These are phyloP conservation scores for Euschistus heros DNA, from an alignment of 1,140 invertebrate genomes.

Conservation along the genomic window DNA sequence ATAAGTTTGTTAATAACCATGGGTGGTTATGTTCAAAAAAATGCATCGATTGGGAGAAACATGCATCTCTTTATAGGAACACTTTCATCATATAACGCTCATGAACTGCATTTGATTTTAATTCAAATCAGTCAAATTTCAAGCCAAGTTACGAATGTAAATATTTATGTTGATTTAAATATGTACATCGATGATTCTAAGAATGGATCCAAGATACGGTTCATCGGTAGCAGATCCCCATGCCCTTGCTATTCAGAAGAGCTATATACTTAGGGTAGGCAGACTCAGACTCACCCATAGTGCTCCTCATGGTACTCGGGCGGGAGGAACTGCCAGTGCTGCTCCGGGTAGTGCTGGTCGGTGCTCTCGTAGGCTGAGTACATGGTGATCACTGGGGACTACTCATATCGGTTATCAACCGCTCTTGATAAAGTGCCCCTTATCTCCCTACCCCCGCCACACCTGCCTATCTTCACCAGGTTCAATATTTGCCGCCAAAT, in stretches of 20 bases:
- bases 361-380: background rate
- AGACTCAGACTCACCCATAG: background rate
- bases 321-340: slow-evolving; percentile 9
- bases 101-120: too few relatives aligned
- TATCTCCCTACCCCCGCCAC: slow-evolving; percentile 5
- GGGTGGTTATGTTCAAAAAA: too few relatives aligned
- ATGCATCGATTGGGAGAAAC: too few relatives aligned
- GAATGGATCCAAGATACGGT: too few relatives aligned
- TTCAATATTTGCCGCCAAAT: background rate
- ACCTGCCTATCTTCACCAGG: slow-evolving; percentile 4
- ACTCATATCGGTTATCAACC: slow-evolving; percentile 1
- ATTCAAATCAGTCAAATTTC: too few relatives aligned
- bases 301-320: background rate
- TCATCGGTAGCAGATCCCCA: too few relatives aligned
- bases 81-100: too few relatives aligned
- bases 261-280: background rate
- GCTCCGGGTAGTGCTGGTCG: slow-evolving; percentile 1
- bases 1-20: too few relatives aligned
- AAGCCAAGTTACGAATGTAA: too few relatives aligned
- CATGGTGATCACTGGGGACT: slow-evolving; percentile 6
- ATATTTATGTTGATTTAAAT: too few relatives aligned
- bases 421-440: background rate
- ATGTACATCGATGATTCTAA: too few relatives aligned
- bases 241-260: background rate
- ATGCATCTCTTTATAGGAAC: too few relatives aligned